phyloP scores from a whole-genome alignment of 2,113 vertebrate species.

The Cephalopholis sonnerati region DNA sequence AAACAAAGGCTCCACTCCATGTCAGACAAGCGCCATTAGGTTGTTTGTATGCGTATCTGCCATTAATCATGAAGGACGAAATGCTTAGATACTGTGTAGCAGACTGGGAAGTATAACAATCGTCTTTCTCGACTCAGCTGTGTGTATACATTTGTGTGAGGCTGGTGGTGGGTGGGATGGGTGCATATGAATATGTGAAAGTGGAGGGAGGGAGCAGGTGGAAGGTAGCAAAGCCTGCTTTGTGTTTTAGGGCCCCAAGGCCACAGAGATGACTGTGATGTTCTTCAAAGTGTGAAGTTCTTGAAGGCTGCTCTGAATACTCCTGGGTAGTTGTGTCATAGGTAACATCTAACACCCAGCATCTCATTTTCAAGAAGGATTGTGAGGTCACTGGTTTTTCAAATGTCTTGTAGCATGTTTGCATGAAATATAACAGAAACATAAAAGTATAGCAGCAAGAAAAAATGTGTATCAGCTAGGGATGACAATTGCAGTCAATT shows the following conservation, averaged over 20 bases:
- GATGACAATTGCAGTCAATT: no score
- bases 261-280: slow-evolving; percentile 81
- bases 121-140: background rate
- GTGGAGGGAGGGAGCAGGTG: slow-evolving; percentile 77
- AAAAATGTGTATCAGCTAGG: background rate
- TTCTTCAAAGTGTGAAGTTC: slow-evolving; percentile 61
- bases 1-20: slow-evolving; percentile 31
- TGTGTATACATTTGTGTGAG: background rate
- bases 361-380: background rate
- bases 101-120: background rate
- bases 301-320: slow-evolving; percentile 70
- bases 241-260: slow-evolving; percentile 19
- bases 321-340: slow-evolving; percentile 29
- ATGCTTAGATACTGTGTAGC: background rate
- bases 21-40: slow-evolving; percentile 26
- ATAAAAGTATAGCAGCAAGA: background rate
- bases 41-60: slow-evolving; percentile 5
- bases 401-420: background rate
- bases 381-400: background rate
- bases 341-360: slow-evolving; percentile 38
- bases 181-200: background rate
- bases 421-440: background rate
- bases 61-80: slow-evolving; percentile 1
- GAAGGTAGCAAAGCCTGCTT: slow-evolving; percentile 22
- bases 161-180: background rate